phyloP scores from a whole-genome alignment of 1,140 invertebrate species.

The Zophobas morio region DNA sequence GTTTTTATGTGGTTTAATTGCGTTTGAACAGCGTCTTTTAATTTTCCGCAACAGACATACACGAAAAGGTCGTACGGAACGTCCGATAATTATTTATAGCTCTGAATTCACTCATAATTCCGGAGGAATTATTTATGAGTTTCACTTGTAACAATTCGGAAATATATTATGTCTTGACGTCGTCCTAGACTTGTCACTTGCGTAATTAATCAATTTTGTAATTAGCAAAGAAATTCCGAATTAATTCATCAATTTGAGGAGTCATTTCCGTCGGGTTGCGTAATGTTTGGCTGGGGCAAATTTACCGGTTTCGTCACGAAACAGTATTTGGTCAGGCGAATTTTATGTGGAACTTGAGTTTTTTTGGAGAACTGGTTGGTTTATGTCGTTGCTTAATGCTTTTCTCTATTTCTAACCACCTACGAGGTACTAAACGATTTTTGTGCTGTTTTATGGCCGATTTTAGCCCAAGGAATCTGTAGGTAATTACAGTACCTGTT shows the following conservation, averaged over 20 bases:
- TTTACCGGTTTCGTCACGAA: neutral
- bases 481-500: neutral
- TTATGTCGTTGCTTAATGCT: constrained; percentile 6
- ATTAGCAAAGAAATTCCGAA: neutral
- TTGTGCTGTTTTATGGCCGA: neutral
- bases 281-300: neutral
- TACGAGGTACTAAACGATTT: constrained; percentile 5
- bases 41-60: neutral
- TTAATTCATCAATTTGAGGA: neutral
- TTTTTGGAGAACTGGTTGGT: neutral
- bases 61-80: neutral
- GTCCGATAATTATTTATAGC: neutral
- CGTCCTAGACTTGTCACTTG: neutral
- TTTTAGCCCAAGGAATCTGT: neutral
- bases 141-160: neutral
- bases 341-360: constrained; percentile 5
- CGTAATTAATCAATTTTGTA: neutral
- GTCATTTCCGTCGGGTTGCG: neutral
- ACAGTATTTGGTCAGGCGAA: neutral
- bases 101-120: neutral
- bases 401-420: neutral
- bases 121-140: constrained; percentile 3
- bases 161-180: neutral
- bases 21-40: neutral
- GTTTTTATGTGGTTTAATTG: constrained; percentile 29